A percentile compares a stretch with the other conserved stretches of the same genome.
Conservation (phyloP, 2,888 invertebrate species). For the Strigamia crassipes region DNA sequence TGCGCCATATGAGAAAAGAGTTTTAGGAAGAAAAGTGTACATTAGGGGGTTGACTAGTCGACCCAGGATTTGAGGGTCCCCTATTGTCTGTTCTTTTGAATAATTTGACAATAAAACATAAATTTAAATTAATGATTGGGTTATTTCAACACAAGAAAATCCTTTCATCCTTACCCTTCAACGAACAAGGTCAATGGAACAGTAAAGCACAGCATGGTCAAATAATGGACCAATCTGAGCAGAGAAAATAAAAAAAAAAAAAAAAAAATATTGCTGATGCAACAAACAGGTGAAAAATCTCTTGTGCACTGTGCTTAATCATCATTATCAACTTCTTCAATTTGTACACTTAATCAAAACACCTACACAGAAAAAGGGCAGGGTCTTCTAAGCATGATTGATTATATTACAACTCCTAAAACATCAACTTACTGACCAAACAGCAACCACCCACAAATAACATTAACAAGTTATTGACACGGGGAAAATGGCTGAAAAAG, state of each 20-base stretch:
- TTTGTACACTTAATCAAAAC: conserved; percentile 27
- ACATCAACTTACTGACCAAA: not conserved
- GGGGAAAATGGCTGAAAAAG: no score
- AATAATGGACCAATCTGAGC: not conserved
- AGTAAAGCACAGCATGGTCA: not conserved
- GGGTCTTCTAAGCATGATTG: not conserved
- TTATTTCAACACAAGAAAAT: not conserved
- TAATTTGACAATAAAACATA: no score
- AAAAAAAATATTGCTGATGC: conserved; percentile 3
- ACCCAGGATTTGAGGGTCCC: no score
- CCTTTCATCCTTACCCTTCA: not conserved
- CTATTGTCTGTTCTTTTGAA: no score
- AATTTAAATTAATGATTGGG: no score
- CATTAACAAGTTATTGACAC: no score
- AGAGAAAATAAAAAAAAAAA: not conserved
- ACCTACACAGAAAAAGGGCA: conserved; percentile 12
- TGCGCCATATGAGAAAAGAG: no score
- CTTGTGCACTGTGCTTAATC: not conserved
- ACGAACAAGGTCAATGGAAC: conserved; percentile 27
- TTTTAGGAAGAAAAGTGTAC: no score
- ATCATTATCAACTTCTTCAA: conserved; percentile 15
- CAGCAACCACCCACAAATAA: not conserved
- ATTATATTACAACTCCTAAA: conserved; percentile 5
- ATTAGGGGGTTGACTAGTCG: no score
- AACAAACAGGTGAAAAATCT: not conserved